Evolutionary conservation across 2,113 vertebrate genomes (phyloP), one percentile per base, ranked within the genome.

Genomic region (Actinemys pallida): DNA sequence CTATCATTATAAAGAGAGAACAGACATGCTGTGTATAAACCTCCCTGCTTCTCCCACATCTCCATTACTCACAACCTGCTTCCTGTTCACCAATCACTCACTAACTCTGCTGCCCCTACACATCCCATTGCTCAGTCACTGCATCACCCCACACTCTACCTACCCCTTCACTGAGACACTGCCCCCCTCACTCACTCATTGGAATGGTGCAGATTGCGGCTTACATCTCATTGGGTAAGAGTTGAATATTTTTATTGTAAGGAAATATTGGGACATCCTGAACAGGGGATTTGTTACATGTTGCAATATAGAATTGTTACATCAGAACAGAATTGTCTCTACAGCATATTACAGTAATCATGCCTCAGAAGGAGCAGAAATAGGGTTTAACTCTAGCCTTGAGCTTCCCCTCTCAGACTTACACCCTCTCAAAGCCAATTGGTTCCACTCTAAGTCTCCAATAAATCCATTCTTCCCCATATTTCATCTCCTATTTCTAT

Each of bases 341-440:
- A 31, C 6, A 29, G 1, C 19, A 35, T 8, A 1, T n/a, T 45
- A 65, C 14, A 6, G 1, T 8, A 31, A 76, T 5, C 49, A 49
- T 82, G 49, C 45, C 81, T 47, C n/a, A 20, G 54, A 72, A 54
- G 62, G 5, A 91, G 53, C 56, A 88, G 42, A 6, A 62, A 47
- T 16, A 52, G 69, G 42, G 81, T 17, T 54, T 24, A 65, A 22
- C 2, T 85, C 92, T 54, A 25, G 27, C 20, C 39, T 14, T 49
- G 57, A 24, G 50, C 24, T 1, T 5, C 47, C 11, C 76, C 42
- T 42, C 17, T 85, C 47, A 80, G 25, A 17, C 1, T 0, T 56
- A 3, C 45, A 75, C 19, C 53, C 52, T 65, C 39, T 57, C 5
- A 45, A 57, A 20, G 54, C 53, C 83, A 83, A 87, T 0, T 0